phyloP scores from a whole-genome alignment of 1,140 invertebrate species.

The Heliothis subflexa region DNA sequence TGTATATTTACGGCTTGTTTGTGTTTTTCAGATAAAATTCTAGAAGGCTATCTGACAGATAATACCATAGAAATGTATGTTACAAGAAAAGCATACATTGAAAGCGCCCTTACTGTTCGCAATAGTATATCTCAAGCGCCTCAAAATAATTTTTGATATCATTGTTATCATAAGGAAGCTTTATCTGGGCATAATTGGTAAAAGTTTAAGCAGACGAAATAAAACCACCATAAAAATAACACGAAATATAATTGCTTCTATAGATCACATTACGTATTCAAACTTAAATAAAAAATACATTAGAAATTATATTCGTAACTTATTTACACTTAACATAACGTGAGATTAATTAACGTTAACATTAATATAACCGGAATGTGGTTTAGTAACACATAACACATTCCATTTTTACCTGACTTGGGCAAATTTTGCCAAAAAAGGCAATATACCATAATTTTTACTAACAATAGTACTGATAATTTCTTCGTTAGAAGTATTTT shows the following conservation, averaged over 20 bases:
- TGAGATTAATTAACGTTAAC: conserved; percentile 29
- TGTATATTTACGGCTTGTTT: too few species aligned
- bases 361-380: conserved; percentile 19
- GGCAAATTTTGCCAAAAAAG: background rate
- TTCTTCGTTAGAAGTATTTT: background rate
- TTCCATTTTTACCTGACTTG: background rate
- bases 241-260: conserved; percentile 47
- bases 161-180: too few species aligned
- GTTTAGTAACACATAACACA: background rate
- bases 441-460: background rate
- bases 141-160: too few species aligned
- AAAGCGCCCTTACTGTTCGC: too few species aligned
- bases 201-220: too few species aligned
- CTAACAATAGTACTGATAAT: background rate
- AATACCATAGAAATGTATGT: too few species aligned
- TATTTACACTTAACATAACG: conserved; percentile 35
- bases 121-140: too few species aligned
- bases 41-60: too few species aligned
- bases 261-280: conserved; percentile 25
- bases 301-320: conserved; percentile 10
- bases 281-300: conserved; percentile 28
- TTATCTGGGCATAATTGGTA: too few species aligned
- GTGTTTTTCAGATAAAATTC: too few species aligned
- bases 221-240: conserved; percentile 14
- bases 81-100: too few species aligned